phyloP scores from a whole-genome alignment of 1,140 invertebrate genomes.

The Laodelphax striatellus region DNA sequence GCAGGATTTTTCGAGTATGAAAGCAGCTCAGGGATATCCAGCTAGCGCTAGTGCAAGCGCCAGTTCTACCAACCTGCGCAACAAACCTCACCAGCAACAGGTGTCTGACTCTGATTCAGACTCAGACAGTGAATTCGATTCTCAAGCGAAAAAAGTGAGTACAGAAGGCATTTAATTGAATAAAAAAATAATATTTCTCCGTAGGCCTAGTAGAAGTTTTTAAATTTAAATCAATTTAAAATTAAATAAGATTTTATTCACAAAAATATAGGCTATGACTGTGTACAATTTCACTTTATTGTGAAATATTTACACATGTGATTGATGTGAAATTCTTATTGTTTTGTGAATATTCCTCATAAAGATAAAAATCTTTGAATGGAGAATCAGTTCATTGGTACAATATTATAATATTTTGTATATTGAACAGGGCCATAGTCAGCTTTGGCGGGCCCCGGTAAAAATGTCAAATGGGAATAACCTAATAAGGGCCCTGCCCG shows the following conservation, averaged over 20 bases:
- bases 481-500: no score
- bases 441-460: no score
- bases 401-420: no score
- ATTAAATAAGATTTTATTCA: not conserved
- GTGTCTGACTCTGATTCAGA: constrained; percentile 13
- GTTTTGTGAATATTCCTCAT: no score
- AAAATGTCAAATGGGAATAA: no score
- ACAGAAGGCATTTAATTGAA: not conserved
- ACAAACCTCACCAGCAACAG: not conserved
- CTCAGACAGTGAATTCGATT: constrained; percentile 12
- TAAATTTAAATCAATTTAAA: not conserved
- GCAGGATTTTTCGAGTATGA: no score
- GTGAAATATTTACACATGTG: not conserved
- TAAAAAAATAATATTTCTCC: no score
- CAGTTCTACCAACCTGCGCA: not conserved
- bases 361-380: no score
- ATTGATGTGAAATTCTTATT: not conserved
- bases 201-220: no score
- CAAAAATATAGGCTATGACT: not conserved
- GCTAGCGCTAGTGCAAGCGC: not conserved
- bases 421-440: no score
- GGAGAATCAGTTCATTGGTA: no score
- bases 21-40: not conserved
- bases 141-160: constrained; percentile 6
- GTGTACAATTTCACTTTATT: not conserved